A percentile compares a stretch with the other conserved stretches of the same genome.
Conservation (phyloP, 2,113 vertebrate species). For the Dipodomys ordii region DNA sequence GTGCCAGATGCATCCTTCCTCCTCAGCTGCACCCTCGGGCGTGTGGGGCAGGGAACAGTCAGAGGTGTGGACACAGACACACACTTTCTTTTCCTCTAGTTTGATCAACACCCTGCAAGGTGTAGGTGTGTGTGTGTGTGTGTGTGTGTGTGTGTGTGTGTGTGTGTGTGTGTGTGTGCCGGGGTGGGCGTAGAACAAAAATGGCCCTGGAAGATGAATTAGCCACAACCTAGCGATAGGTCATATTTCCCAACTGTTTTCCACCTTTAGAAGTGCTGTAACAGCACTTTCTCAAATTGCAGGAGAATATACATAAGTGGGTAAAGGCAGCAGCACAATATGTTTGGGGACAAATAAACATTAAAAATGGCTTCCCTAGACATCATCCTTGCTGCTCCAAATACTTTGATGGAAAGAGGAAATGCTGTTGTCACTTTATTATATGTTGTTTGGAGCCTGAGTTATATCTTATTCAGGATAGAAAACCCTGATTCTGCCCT, state of each 20-base stretch:
- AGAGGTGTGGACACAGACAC: neutral
- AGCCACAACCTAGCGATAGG: conserved; percentile 10
- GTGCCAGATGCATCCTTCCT: neutral
- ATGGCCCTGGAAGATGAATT: conserved; percentile 1
- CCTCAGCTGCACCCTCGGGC: neutral
- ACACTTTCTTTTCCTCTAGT: neutral
- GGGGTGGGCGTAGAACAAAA: neutral
- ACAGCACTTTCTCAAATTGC: conserved; percentile 19
- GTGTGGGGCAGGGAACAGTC: neutral
- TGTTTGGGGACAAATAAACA: conserved; percentile 45
- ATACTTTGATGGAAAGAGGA: conserved; percentile 33
- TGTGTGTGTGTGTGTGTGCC: no score
- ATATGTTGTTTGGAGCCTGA: conserved; percentile 54
- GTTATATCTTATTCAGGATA: conserved; percentile 47
- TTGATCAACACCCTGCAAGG: neutral
- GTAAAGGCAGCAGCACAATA: conserved; percentile 15
- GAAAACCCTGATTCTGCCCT: conserved; percentile 54
- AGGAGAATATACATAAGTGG: conserved; percentile 39
- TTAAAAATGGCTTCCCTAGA: neutral
- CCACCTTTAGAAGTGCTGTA: conserved; percentile 34
- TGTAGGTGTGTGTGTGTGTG: no score
- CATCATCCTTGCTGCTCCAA: conserved; percentile 5
- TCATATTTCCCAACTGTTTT: conserved; percentile 44
- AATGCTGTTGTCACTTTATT: conserved; percentile 40
- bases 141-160: no score